These are phyloP conservation scores for Drosophila seguyi DNA, from an alignment of 1,140 invertebrate species.

Conservation along the genomic window DNA sequence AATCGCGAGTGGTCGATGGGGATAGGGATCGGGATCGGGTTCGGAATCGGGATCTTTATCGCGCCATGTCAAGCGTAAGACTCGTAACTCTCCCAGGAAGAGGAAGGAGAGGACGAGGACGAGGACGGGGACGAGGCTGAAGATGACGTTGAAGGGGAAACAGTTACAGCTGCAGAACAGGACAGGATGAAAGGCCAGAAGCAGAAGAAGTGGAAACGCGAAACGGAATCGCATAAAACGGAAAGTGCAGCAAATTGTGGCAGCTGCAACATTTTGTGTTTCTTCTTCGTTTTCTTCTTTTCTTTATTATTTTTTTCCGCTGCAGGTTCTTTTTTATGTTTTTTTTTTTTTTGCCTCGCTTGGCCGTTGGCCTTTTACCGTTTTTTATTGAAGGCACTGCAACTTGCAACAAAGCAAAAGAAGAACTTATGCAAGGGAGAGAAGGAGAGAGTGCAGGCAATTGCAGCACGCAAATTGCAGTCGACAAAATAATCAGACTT, in stretches of 20 bases:
- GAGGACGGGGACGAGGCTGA: not conserved
- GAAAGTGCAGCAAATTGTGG: conserved; percentile 84
- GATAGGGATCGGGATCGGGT: conserved; percentile 15
- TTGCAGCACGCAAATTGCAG: conserved; percentile 75
- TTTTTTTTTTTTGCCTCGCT: conserved; percentile 19
- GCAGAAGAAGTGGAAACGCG: conserved; percentile 62
- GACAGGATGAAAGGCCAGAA: conserved; percentile 58
- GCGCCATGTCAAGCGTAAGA: conserved; percentile 55
- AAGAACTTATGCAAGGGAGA: conserved; percentile 36
- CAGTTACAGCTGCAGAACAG: conserved; percentile 56
- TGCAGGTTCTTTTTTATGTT: conserved; percentile 42
- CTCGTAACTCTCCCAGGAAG: conserved; percentile 59
- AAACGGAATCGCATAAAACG: conserved; percentile 81
- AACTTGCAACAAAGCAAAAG: conserved; percentile 33
- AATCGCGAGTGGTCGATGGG: conserved; percentile 27
- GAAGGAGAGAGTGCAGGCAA: conserved; percentile 23
- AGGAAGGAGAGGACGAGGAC: not conserved
- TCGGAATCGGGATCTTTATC: conserved; percentile 76
- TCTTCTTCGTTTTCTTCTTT: conserved; percentile 19
- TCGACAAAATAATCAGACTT: conserved; percentile 79
- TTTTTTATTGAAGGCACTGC: conserved; percentile 56
- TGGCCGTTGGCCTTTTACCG: conserved; percentile 79
- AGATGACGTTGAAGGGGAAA: conserved; percentile 15
- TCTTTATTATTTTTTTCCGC: conserved; percentile 23
- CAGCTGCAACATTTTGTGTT: conserved; percentile 78